Base-by-base conservation (phyloP, 2,113 vertebrate species). In the Canis aureus region DNA sequence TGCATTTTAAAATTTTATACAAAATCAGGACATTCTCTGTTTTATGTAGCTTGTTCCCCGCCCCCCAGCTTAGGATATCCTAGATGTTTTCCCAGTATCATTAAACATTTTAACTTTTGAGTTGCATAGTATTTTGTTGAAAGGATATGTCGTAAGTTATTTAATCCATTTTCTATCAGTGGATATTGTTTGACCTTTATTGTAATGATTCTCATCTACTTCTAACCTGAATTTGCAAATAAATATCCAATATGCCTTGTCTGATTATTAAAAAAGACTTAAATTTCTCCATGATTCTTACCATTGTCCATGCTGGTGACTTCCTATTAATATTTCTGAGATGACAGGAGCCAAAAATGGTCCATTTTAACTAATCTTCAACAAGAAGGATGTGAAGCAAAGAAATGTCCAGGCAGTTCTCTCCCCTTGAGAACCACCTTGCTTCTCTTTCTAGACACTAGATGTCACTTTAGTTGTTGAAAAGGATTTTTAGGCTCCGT, bases 381-480 rank as follows among this genome's bases (percentile, higher is more conserved):
- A 29, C 25, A 17, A 17, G 49, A 57, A 49, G 8, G 19, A 59
- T 16, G 29, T 13, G 22, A 38, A 11, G 15, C 38, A 22, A 49
- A 55, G 38, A 66, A 51, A 38, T 0, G 0, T 25, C 53, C 19
- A 3, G n/a, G 16, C 0, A 3, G 32, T 23, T 86, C 53, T 86
- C 53, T 84, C 2, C 27, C 55, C 32, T 62, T 25, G 16, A 32
- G 29, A 82, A 35, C 8, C 0, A 27, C 38, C 19, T 92, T 57
- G 66, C 20, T 89, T 95, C 89, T 73, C 89, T 78, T 79, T 25
- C 7, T 35, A 6, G 60, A 17, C 94, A 83, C 53, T 94, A 96
- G 95, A 74, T 97, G 97, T 94, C 80, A 53, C 90, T 91, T 74
- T 59, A 69, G 90, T 71, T 23, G 11, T 76, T 81, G 83, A 57